These are phyloP conservation scores for Tenthredo mesomela DNA, from an alignment of 2,888 invertebrate species.

Conservation along the genomic window DNA sequence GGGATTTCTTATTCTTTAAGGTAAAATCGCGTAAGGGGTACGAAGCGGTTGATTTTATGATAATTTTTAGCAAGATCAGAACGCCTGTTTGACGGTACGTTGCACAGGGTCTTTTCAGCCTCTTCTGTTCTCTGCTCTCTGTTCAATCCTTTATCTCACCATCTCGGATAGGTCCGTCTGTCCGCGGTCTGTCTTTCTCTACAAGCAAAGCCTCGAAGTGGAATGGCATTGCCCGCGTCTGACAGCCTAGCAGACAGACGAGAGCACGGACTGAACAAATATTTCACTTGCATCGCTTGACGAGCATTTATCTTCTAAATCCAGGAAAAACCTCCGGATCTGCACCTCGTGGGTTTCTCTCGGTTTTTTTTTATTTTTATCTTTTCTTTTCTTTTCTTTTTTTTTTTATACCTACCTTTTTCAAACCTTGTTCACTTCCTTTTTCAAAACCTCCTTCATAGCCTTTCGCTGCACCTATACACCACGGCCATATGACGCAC, in stretches of 20 bases:
- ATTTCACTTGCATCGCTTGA: constrained; percentile 52
- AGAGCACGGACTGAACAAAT: constrained; percentile 51
- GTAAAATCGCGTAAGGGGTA: not conserved
- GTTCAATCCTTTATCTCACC: constrained; percentile 25
- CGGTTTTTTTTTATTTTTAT: not conserved
- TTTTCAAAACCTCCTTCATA: not conserved
- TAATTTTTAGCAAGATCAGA: constrained; percentile 18
- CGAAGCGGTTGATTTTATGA: constrained; percentile 19
- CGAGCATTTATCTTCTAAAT: constrained; percentile 50
- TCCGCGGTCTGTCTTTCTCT: constrained; percentile 33
- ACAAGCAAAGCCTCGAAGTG: constrained; percentile 15
- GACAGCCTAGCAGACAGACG: constrained; percentile 47
- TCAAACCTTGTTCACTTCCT: constrained; percentile 9
- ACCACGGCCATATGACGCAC: not conserved
- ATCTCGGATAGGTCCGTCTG: constrained; percentile 19
- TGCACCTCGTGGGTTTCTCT: constrained; percentile 18
- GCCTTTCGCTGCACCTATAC: not conserved
- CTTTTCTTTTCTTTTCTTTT: not conserved
- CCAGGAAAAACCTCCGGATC: constrained; percentile 45
- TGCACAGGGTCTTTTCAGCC: not conserved
- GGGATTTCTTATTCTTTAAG: not conserved
- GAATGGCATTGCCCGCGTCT: constrained; percentile 44
- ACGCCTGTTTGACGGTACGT: not conserved
- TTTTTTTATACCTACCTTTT: not conserved
- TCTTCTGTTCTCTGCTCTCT: constrained; percentile 14